phyloP scores from a whole-genome alignment of 2,797 vertebrate genomes.

The Macroramphosus scolopax region DNA sequence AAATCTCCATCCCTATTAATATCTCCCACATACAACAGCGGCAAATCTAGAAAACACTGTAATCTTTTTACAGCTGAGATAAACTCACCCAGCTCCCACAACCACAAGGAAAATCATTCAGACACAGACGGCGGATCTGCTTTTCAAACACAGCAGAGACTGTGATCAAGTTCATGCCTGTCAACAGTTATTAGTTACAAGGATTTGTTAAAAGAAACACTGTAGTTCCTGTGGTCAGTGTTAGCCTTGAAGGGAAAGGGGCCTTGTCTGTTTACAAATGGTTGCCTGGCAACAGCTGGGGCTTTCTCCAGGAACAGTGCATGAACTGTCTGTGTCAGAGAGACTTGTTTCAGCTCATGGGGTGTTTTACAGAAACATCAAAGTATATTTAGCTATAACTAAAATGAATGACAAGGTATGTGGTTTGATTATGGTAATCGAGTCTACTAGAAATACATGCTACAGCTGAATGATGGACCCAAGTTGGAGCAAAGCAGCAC shows the following conservation, averaged over 20 bases:
- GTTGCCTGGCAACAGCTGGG: conserved; percentile 63
- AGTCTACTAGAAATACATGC: too few relatives aligned
- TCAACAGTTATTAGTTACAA: neutral
- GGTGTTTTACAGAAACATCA: too few relatives aligned
- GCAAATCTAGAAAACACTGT: neutral
- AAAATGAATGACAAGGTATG: too few relatives aligned
- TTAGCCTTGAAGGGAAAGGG: conserved; percentile 2
- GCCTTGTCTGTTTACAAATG: conserved; percentile 33
- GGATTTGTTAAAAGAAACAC: neutral
- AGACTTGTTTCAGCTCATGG: too few relatives aligned
- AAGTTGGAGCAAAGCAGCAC: too few relatives aligned
- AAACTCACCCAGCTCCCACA: conserved; percentile 80
- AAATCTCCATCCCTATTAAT: too few relatives aligned
- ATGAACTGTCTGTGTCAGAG: neutral
- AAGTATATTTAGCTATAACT: too few relatives aligned
- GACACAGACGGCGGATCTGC: conserved; percentile 68
- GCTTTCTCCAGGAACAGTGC: neutral
- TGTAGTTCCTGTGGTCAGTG: neutral
- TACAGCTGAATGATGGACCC: too few relatives aligned
- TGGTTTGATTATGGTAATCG: too few relatives aligned
- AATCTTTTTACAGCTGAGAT: neutral
- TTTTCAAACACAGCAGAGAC: conserved; percentile 69
- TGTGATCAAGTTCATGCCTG: conserved; percentile 46
- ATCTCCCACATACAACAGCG: too few relatives aligned
- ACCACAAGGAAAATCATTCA: conserved; percentile 84